Percentiles rank a stretch among this genome's conserved stretches.
phyloP scores from a whole-genome alignment of 2,888 invertebrate species.

The Netelia melanura region DNA sequence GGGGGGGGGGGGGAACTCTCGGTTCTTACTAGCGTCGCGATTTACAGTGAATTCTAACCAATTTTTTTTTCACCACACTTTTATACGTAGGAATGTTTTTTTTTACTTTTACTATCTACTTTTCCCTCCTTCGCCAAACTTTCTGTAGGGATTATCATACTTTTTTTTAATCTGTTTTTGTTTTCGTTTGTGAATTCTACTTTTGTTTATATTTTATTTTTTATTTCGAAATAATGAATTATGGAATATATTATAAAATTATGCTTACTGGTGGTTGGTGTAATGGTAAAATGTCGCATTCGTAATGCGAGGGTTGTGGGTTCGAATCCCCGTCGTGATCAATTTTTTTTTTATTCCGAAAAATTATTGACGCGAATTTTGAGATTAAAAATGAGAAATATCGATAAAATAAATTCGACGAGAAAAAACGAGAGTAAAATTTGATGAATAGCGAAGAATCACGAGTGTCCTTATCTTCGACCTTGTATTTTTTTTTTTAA shows the following conservation, averaged over 20 bases:
- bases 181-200: neutral
- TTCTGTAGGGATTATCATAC: neutral
- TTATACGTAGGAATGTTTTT: neutral
- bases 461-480: neutral
- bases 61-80: constrained; percentile 10
- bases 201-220: neutral
- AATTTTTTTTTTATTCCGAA: too few relatives aligned
- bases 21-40: constrained; percentile 1
- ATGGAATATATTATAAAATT: too few relatives aligned
- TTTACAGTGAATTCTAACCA: constrained; percentile 51
- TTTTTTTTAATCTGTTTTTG: neutral
- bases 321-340: too few relatives aligned
- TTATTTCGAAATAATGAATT: too few relatives aligned
- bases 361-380: neutral
- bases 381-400: too few relatives aligned
- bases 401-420: too few relatives aligned
- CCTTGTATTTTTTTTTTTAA: neutral
- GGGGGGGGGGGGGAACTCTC: constrained; percentile 49
- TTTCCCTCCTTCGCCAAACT: constrained; percentile 28
- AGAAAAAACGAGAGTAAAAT: neutral
- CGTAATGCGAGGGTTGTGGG: too few relatives aligned
- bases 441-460: neutral
- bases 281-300: too few relatives aligned
- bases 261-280: too few relatives aligned
- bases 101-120: neutral